Percentiles rank a stretch among this genome's conserved stretches.
Evolutionary conservation across 1,140 invertebrate species (phyloP).

Genomic region (Macrostomum lignano): DNA sequence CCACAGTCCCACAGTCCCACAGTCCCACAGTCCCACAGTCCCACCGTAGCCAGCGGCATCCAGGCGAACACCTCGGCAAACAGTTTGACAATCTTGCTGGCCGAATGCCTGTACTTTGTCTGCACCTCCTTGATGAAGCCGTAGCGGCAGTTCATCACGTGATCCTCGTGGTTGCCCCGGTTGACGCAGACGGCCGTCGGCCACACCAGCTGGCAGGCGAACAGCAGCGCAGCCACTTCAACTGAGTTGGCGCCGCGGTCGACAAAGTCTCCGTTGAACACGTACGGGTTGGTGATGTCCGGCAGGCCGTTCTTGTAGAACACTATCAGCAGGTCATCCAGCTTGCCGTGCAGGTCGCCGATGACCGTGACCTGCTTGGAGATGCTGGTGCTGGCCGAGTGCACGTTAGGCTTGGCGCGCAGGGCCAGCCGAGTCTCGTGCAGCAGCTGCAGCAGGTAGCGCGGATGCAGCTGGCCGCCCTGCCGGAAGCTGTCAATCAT

Average conservation of each 20-base stretch:
- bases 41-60: slow-evolving; percentile 57
- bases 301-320: slow-evolving; percentile 55
- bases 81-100: slow-evolving; percentile 41
- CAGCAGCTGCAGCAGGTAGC: slow-evolving; percentile 48
- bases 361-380: slow-evolving; percentile 60
- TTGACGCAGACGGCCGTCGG: slow-evolving; percentile 55
- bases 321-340: slow-evolving; percentile 59
- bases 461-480: slow-evolving; percentile 43
- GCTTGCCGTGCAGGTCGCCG: slow-evolving; percentile 63
- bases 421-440: slow-evolving; percentile 42
- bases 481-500: slow-evolving; percentile 46
- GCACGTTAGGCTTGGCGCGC: slow-evolving; percentile 48
- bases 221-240: slow-evolving; percentile 70
- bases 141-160: slow-evolving; percentile 59
- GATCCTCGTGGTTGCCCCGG: slow-evolving; percentile 66
- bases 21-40: too few relatives aligned
- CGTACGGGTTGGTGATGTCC: slow-evolving; percentile 52
- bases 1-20: too few relatives aligned
- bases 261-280: slow-evolving; percentile 98
- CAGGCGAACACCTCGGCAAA: slow-evolving; percentile 60
- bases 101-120: slow-evolving; percentile 49
- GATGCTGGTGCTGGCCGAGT: slow-evolving; percentile 47
- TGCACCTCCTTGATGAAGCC: slow-evolving; percentile 62
- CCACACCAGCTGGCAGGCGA: slow-evolving; percentile 46
- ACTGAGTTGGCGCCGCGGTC: slow-evolving; percentile 96